Evolutionary conservation across 2,888 invertebrate species (phyloP), one percentile per base, ranked within the genome.

Genomic region (Elegia similella): DNA sequence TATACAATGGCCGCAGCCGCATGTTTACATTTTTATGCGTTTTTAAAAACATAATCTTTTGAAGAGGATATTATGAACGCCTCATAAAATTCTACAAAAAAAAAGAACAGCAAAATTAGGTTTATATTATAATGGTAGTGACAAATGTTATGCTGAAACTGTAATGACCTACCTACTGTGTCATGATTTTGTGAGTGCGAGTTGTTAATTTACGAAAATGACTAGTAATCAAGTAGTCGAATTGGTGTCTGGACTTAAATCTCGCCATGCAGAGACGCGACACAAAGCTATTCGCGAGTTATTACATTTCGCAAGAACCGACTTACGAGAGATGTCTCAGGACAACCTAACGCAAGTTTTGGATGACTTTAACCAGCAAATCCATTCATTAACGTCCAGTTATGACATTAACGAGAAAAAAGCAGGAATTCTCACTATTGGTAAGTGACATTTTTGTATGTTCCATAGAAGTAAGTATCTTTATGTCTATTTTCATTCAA

Each of bases 331-430:
- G 87, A 95, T 97, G 84, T 95, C 97, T 0, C 95, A 95, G 55
- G 98, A 98, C 74, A 96, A 96, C 69, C 93, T 97, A 62, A 94
- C 95, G 34, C 93, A 94, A 57, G 97, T 98, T 72, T 95, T 98
- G 80, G 98, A 99, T 78, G 97, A 98, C 64, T 97, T 98, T 75
- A 98, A 98, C 81, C 97, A 97, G 79, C 96, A 98, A 74, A 98
- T 99, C 65, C 97, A 97, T 79, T 96, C 97, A 75, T 96, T 98
- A 96, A 97, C 98, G 5, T 96, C 97, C 16, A 97, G 97, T 69
- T 94, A 95, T 38, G 98, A 99, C 80, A 95, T 96, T 43, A 96
- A 96, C 84, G 98, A 98, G 78, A 97, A 97, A 77, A 98, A 98
- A 88, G 98, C 98, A 57, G 98, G 98, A 54, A 98, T 98, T 67